These are phyloP conservation scores for Phainopepla nitens DNA, from an alignment of 2,113 vertebrate genomes.

Conservation along the genomic window DNA sequence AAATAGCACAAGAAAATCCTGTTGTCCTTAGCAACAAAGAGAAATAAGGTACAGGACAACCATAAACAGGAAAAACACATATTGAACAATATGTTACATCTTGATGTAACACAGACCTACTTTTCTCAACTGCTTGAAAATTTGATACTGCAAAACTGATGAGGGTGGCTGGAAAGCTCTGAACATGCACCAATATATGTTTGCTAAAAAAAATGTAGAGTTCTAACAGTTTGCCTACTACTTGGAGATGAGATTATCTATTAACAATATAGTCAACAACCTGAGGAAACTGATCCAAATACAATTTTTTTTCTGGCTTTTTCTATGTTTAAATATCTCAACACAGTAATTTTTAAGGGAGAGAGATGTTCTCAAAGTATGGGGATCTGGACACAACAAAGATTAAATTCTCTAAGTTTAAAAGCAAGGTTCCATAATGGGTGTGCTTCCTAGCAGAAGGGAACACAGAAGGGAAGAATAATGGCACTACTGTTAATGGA, in stretches of 20 bases:
- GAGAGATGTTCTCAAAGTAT: neutral
- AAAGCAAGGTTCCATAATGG: neutral
- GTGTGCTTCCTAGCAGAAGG: neutral
- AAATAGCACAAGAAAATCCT: neutral
- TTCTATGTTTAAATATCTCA: neutral
- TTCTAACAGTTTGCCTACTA: neutral
- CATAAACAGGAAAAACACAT: neutral
- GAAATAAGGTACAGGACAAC: neutral
- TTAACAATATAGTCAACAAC: neutral
- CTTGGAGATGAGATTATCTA: neutral
- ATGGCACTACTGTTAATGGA: neutral
- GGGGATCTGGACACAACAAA: neutral
- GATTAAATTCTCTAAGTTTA: neutral
- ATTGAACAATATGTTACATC: neutral
- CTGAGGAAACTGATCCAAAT: neutral
- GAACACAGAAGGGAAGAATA: neutral
- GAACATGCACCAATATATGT: neutral
- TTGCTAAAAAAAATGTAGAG: neutral
- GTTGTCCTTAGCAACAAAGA: neutral
- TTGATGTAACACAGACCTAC: neutral
- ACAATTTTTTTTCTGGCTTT: neutral
- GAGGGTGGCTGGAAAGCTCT: neutral
- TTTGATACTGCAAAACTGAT: neutral
- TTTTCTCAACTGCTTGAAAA: neutral
- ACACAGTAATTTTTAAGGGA: neutral